phyloP scores from a whole-genome alignment of 1,140 invertebrate genomes.

The Heliothis subflexa region DNA sequence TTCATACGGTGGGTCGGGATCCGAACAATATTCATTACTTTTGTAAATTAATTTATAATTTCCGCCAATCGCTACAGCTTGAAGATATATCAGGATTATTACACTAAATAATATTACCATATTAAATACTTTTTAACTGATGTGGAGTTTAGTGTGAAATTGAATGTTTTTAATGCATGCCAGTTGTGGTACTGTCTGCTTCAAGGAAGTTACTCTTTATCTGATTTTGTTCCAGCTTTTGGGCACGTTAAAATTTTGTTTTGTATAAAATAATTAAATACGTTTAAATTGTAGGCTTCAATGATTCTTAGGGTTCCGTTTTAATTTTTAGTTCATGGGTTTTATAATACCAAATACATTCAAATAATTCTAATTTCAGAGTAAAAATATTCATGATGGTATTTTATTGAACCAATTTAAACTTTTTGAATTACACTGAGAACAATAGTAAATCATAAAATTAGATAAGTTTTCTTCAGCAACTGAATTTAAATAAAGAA shows the following conservation, averaged over 20 bases:
- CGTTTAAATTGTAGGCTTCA: background rate
- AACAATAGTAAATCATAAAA: conserved; percentile 1
- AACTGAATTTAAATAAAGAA: conserved; percentile 1
- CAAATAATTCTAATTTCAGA: too few relatives aligned
- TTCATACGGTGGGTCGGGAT: conserved; percentile 32
- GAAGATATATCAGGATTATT: background rate
- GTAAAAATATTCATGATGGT: too few relatives aligned
- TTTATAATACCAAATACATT: too few relatives aligned
- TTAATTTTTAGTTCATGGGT: too few relatives aligned
- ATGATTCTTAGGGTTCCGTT: too few relatives aligned
- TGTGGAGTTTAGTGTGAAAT: background rate
- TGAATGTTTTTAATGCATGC: background rate
- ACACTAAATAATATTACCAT: background rate
- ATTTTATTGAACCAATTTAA: background rate
- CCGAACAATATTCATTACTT: background rate
- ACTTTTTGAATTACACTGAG: background rate
- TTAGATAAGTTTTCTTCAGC: conserved; percentile 1
- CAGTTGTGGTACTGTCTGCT: background rate
- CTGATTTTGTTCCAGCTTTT: background rate
- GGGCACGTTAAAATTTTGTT: background rate
- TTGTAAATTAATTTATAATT: background rate
- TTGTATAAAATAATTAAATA: background rate
- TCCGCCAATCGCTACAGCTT: background rate
- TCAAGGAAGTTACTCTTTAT: background rate
- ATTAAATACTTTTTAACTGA: background rate